A percentile compares a stretch with the other conserved stretches of the same genome.
phyloP scores from a whole-genome alignment of 1,140 invertebrate species.

The Meloidogyne hapla region DNA sequence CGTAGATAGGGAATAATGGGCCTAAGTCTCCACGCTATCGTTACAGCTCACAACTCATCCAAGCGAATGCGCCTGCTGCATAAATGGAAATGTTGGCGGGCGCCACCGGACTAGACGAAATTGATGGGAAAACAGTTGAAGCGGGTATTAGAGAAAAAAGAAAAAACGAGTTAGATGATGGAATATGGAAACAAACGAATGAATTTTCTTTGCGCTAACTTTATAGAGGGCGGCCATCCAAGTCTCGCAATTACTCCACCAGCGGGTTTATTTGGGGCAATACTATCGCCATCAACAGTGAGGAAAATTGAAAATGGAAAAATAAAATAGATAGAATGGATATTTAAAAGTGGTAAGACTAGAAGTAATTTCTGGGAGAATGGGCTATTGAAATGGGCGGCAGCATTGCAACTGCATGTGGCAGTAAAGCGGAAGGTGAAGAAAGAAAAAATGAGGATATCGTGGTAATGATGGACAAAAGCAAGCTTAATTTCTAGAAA shows the following conservation, averaged over 20 bases:
- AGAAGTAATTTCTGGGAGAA: not conserved
- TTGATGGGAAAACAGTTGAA: not conserved
- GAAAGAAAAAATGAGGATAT: not conserved
- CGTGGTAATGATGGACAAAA: not conserved
- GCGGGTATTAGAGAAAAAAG: conserved; percentile 1
- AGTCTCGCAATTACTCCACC: not conserved
- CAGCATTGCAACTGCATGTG: not conserved
- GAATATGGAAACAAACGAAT: not conserved
- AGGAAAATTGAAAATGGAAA: not conserved
- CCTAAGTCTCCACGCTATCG: not conserved
- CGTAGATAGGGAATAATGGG: not conserved
- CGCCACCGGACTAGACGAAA: not conserved
- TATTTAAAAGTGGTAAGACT: not conserved
- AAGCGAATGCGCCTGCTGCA: not conserved
- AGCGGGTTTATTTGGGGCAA: not conserved
- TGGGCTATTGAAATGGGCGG: not conserved
- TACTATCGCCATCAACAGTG: not conserved
- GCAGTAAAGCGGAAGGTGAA: not conserved
- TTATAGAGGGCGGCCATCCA: not conserved
- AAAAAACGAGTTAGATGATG: not conserved
- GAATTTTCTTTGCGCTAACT: not conserved
- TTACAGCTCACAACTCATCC: not conserved
- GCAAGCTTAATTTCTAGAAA: not conserved
- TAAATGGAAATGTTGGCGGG: not conserved
- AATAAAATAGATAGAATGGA: not conserved